Evolutionary conservation across 2,113 vertebrate species (phyloP), one percentile per base, ranked within the genome.

Genomic region (Polypterus senegalus): DNA sequence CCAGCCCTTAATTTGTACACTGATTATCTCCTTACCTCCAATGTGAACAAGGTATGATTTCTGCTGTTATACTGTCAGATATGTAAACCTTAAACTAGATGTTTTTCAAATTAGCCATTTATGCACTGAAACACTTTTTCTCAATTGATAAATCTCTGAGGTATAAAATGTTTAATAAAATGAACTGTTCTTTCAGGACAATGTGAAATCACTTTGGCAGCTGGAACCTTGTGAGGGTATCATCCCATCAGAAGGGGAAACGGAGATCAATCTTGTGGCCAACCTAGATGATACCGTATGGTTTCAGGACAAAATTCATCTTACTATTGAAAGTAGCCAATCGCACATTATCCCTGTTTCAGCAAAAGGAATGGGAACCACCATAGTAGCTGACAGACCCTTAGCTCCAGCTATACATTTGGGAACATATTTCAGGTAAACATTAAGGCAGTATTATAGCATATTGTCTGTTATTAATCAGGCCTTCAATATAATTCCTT

Each of bases 401-500:
- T 86, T 95, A 47, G 66, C 66, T 6, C 90, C 90, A 0, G 76
- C 72, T 48, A 76, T 97, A 7, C 75, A 89, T 60, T 46, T 97
- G 45, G 93, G 93, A 47, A 69, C 83, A 3, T 78, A 79, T 61
- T 92, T 94, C 76, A 92, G 90, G 93, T 95, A 84, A 46, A 27
- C 27, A 27, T 27, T 27, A 2, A 27, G 27, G 27, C 27, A 27
- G 27, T 27, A 27, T 27, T 27, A 27, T 27, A 27, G 27, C 27
- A 27, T 27, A 27, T 27, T 27, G 27, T 27, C 27, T 27, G 27
- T 27, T 27, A 27, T 27, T 27, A 27, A 27, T 27, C 27, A 27
- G 27, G 27, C 27, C 27, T 27, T 27, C 27, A 27, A 27, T 27
- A 27, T 27, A 27, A 27, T 27, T 27, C 27, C 27, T 27, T 3